These are phyloP conservation scores for Argyresthia albistria DNA, from an alignment of 2,888 invertebrate genomes.

Conservation along the genomic window DNA sequence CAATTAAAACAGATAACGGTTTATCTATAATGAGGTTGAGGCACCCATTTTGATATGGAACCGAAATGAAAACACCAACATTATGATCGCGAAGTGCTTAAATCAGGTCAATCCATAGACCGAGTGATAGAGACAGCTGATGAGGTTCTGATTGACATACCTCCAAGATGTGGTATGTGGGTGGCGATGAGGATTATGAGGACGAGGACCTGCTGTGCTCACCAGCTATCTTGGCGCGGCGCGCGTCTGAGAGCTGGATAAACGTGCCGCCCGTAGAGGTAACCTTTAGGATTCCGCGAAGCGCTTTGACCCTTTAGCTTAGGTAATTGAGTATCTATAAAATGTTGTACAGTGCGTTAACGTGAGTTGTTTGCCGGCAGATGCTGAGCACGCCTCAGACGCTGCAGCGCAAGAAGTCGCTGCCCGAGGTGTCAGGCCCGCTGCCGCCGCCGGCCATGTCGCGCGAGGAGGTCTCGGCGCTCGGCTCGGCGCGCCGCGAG, in stretches of 20 bases:
- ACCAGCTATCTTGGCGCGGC: conserved; percentile 87
- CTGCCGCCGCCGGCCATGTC: conserved; percentile 88
- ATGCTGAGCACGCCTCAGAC: conserved; percentile 84
- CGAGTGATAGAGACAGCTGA: neutral
- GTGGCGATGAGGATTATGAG: conserved; percentile 83
- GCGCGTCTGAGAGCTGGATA: conserved; percentile 93
- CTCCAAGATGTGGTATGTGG: conserved; percentile 81
- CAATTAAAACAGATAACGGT: conserved; percentile 1
- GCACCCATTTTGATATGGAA: no score
- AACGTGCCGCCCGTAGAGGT: conserved; percentile 91
- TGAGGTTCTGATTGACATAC: neutral
- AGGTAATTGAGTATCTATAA: no score
- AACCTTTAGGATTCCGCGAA: conserved; percentile 17
- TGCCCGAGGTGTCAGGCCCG: conserved; percentile 94
- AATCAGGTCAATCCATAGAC: neutral
- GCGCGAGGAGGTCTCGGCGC: conserved; percentile 93
- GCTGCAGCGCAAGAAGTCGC: conserved; percentile 94
- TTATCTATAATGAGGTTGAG: neutral
- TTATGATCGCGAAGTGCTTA: no score
- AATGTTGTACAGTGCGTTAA: neutral
- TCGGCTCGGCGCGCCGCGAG: conserved; percentile 95
- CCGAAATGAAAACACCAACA: no score
- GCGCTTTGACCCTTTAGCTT: no score
- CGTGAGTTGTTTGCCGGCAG: conserved; percentile 53
- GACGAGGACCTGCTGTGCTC: conserved; percentile 91